Evolutionary conservation across 1,140 invertebrate genomes (phyloP), one percentile per base, ranked within the genome.

Genomic region (Prorops nasuta): DNA sequence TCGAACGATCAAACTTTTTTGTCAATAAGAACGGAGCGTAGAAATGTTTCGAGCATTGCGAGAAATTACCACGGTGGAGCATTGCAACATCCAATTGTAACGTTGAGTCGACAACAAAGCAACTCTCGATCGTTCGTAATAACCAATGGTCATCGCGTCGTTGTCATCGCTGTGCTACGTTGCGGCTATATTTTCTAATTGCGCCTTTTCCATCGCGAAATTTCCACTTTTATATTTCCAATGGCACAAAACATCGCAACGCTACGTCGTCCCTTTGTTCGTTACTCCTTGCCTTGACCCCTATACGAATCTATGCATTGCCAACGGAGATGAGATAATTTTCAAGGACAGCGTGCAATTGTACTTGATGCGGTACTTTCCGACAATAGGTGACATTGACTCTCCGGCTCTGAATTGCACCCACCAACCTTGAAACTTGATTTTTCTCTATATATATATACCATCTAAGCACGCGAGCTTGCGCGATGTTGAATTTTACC

Each of bases 41-140:
- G 42, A 17, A 34, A 44, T 58, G 58, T 51, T n/a, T n/a, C n/a
- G n/a, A n/a, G n/a, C 36, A 39, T 43, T 40, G 43, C 40, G 31
- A 44, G 21, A 45, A 58, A 60, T 59, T 56, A 34, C 56, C 24
- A 24, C 35, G 21, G 44, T 44, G 37, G 50, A 46, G 44, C 34
- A 43, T 48, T 58, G 36, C 47, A 31, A 35, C 58, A 49, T 49
- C 35, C 32, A 34, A 48, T 58, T 58, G 56, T 48, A 43, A 60
- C 55, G 37, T 58, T 47, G 38, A 39, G 44, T 42, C 28, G 41
- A 44, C 36, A 44, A 60, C 56, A 60, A 58, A 60, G 58, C 54
- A 60, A 58, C 44, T 46, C 51, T 50, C 37, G 44, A 44, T 36
- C 40, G 44, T 52, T 44, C 50, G 32, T 52, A 17, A 31, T 49